A percentile compares a stretch with the other conserved stretches of the same genome.
Evolutionary conservation across 2,888 invertebrate species (phyloP).

Genomic region (Philaethria dido): DNA sequence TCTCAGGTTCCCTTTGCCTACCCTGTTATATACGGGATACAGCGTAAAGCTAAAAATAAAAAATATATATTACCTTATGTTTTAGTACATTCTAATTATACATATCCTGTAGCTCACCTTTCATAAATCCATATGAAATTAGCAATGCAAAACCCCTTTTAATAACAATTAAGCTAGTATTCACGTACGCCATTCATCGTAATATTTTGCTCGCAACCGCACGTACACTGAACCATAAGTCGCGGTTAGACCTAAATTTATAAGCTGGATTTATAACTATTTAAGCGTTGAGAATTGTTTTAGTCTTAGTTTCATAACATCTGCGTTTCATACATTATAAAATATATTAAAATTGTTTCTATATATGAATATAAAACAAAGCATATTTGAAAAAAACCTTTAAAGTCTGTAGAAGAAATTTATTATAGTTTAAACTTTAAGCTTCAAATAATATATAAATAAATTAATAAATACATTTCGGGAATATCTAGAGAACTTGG

Average conservation of each 20-base stretch:
- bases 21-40: no score
- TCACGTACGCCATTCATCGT: conserved; percentile 23
- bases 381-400: background rate
- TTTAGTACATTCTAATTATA: background rate
- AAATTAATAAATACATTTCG: no score
- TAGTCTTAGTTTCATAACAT: conserved; percentile 11
- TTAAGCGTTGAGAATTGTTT: conserved; percentile 28
- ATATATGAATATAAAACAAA: background rate
- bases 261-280: conserved; percentile 32
- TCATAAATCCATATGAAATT: conserved; percentile 23
- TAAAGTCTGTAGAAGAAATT: no score
- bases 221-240: conserved; percentile 32
- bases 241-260: conserved; percentile 33
- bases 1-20: no score
- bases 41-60: no score
- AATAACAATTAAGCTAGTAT: conserved; percentile 26
- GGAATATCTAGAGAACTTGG: no score
- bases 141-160: conserved; percentile 13
- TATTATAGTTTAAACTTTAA: no score
- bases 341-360: background rate
- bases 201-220: conserved; percentile 25
- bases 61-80: background rate
- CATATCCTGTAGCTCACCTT: background rate
- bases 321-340: background rate
- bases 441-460: no score